These are phyloP conservation scores for Hyles lineata DNA, from an alignment of 2,888 invertebrate species.

Conservation along the genomic window DNA sequence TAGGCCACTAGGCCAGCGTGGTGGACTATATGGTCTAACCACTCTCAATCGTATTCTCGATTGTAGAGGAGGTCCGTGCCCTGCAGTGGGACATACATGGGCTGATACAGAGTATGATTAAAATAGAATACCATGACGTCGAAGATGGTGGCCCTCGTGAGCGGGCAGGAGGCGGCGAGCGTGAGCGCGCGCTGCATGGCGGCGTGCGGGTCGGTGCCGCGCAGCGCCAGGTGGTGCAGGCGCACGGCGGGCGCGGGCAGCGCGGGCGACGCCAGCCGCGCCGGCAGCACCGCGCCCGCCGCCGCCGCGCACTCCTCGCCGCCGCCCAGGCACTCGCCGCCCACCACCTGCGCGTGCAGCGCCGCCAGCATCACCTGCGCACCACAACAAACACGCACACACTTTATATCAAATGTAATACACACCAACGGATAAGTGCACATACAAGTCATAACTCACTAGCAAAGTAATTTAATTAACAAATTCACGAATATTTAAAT, in stretches of 20 bases:
- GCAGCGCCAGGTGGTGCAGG: constrained; percentile 95
- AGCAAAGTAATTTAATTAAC: too few relatives aligned
- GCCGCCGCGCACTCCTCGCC: constrained; percentile 89
- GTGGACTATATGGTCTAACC: too few relatives aligned
- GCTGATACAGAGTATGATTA: too few relatives aligned
- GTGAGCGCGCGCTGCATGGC: constrained; percentile 97
- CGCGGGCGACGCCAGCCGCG: constrained; percentile 91
- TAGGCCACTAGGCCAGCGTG: too few relatives aligned
- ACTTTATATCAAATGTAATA: not conserved
- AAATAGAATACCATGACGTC: constrained; percentile 95
- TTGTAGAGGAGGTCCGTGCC: too few relatives aligned
- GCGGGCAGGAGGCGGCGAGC: constrained; percentile 96
- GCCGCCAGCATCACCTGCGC: constrained; percentile 95
- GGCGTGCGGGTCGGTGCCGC: constrained; percentile 93
- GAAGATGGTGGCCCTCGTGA: constrained; percentile 96
- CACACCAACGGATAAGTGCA: not conserved
- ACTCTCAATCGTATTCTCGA: too few relatives aligned
- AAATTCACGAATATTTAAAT: too few relatives aligned
- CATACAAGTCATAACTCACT: too few relatives aligned
- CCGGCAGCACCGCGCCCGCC: constrained; percentile 91
- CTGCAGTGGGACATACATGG: too few relatives aligned
- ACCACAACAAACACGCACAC: not conserved
- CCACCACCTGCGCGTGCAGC: constrained; percentile 95
- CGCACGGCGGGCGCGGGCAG: constrained; percentile 94
- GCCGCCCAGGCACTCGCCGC: constrained; percentile 91